Base-by-base conservation (phyloP, 2,113 vertebrate species). In the Grus americana region DNA sequence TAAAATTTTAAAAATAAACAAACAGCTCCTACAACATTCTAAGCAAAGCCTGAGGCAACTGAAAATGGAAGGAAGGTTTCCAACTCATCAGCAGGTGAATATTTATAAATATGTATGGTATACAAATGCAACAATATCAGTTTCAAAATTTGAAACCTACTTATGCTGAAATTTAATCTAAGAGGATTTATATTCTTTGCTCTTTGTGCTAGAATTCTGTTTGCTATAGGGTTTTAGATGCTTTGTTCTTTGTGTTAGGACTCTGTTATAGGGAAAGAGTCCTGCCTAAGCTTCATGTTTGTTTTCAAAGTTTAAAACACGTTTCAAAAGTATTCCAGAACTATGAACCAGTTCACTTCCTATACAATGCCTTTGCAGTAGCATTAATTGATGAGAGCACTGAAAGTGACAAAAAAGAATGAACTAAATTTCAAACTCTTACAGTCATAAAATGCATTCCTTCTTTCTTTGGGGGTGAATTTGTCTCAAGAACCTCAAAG, bases 1-100 rank as follows among this genome's bases (percentile, higher is more conserved):
- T 95, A 91, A 79, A 82, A 87, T 49, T 74, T 29, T 0, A 75
- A 95, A 97, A 96, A 86, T 79, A 97, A 97, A 95, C 94, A 95
- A 96, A 94, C 96, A 96, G 59, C 72, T 95, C 67, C 82, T 82
- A 87, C 34, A 80, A 70, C 67, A 63, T 88, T 89, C 79, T 75
- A 91, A 94, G 91, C 34, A 80, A 83, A 89, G 68, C 34, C 68
- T 54, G 32, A 52, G 27, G 73, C 46, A 93, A 68, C 38, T 85
- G 71, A 95, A 80, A 65, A 91, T 22, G n/a, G 81, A 95, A 80
- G 46, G 55, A 85, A 79, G 67, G 26, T 80, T 94, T 97, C 66
- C 67, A 94, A 38, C 50, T 86, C 70, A 86, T 79, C 86, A 95
- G 79, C 80, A 94, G 63, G 55, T 82, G 73, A 92, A 81, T 96